Percentiles rank a stretch among this genome's conserved stretches.
phyloP scores from a whole-genome alignment of 1,140 invertebrate genomes.

The Goniozus legneri region DNA sequence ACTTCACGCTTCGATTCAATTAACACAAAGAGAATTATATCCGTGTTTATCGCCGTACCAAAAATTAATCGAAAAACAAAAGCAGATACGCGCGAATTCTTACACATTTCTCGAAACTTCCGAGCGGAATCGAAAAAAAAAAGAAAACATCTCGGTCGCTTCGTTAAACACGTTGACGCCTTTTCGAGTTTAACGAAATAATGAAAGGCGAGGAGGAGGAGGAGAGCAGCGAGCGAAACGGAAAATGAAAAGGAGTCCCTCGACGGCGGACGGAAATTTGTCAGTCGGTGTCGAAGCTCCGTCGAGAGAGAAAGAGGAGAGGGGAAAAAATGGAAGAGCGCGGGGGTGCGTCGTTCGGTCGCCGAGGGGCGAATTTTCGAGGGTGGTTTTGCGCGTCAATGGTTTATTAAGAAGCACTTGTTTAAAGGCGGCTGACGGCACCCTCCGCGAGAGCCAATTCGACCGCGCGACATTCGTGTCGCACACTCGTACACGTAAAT shows the following conservation, averaged over 20 bases:
- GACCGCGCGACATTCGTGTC: slow-evolving; percentile 34
- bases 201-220: too few relatives aligned
- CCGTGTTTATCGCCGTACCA: too few relatives aligned
- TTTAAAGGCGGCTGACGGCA: slow-evolving; percentile 54
- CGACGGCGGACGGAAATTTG: slow-evolving; percentile 19
- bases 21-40: too few relatives aligned
- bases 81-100: too few relatives aligned
- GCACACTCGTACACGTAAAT: slow-evolving; percentile 44
- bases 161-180: background rate
- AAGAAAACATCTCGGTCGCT: slow-evolving; percentile 9
- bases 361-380: slow-evolving; percentile 36
- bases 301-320: background rate
- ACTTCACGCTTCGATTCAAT: too few relatives aligned
- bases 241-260: slow-evolving; percentile 23
- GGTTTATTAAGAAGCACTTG: slow-evolving; percentile 56
- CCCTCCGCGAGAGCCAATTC: slow-evolving; percentile 49
- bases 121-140: too few relatives aligned
- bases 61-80: too few relatives aligned
- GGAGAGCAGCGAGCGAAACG: too few relatives aligned
- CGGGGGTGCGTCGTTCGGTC: slow-evolving; percentile 11
- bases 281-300: slow-evolving; percentile 8
- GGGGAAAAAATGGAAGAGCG: background rate
- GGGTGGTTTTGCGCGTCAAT: slow-evolving; percentile 48
- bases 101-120: too few relatives aligned
- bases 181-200: slow-evolving; percentile 31